phyloP scores from a whole-genome alignment of 2,888 invertebrate genomes.

The Ectemnius cavifrons region DNA sequence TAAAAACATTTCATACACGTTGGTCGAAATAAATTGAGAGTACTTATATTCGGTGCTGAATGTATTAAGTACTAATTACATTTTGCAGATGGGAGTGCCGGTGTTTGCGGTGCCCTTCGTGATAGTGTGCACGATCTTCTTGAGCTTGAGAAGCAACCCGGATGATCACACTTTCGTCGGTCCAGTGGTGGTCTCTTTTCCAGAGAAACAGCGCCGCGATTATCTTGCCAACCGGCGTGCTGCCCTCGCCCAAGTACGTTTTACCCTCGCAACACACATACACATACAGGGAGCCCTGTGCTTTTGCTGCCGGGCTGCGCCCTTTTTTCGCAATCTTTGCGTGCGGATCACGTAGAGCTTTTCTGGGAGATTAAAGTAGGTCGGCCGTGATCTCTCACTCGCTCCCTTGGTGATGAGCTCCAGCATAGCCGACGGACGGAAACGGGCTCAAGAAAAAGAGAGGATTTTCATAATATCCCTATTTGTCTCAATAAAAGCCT shows the following conservation, averaged over 20 bases:
- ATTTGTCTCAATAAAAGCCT: slow-evolving; percentile 1
- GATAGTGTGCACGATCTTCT: slow-evolving; percentile 72
- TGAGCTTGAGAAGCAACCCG: slow-evolving; percentile 68
- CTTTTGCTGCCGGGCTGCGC: background rate
- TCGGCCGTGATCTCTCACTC: background rate
- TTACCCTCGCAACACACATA: too few relatives aligned
- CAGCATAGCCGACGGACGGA: background rate
- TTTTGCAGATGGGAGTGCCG: slow-evolving; percentile 65
- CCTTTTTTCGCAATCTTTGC: background rate
- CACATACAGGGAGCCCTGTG: too few relatives aligned
- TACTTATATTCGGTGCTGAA: background rate
- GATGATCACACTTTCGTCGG: slow-evolving; percentile 63
- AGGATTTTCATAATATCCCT: slow-evolving; percentile 5
- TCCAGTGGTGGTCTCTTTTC: slow-evolving; percentile 68
- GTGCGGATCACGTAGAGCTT: background rate
- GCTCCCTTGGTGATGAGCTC: too few relatives aligned
- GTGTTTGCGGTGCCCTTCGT: slow-evolving; percentile 75
- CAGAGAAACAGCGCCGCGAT: slow-evolving; percentile 73
- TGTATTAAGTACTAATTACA: too few relatives aligned
- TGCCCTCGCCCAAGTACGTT: slow-evolving; percentile 31
- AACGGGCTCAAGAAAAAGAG: background rate
- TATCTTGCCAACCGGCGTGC: slow-evolving; percentile 49
- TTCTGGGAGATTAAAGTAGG: background rate
- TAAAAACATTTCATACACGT: background rate
- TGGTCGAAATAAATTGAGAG: background rate